Evolutionary conservation across 2,888 invertebrate genomes (phyloP), one percentile per base, ranked within the genome.

Genomic region (Bombylius major): DNA sequence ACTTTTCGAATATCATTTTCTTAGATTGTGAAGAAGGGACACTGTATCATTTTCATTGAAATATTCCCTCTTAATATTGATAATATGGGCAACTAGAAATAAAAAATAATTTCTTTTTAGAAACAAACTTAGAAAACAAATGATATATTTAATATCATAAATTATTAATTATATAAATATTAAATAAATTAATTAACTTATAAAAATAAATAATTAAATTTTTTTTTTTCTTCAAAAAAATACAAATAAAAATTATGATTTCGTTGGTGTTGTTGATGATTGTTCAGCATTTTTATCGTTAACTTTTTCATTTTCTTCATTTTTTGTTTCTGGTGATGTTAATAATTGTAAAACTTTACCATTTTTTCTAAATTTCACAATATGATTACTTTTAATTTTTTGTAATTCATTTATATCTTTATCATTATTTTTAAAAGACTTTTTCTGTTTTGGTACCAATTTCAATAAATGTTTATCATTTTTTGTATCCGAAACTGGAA

Each of bases 341-440:
- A 54, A 45, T 42, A 54, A 39, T 54, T 54, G 54, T 11, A 54
- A 45, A 34, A 34, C 34, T 33, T 45, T 44, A 33, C 54, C 54
- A 34, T 54, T 45, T 23, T 50, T 54, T 13, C 50, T 44, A 44
- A 54, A 54, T 46, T 54, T 54, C 3, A 50, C 49, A 11, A 50
- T 7, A 14, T 54, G 45, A 34, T 50, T 45, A n/a, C 50, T 36
- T 42, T 54, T 42, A 42, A 42, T 54, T 14, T 47, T 47, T 9
- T 23, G 14, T 47, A 31, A 23, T n/a, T 32, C 54, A 32, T 50
- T 39, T 32, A 39, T 48, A 36, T 4, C 4, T 1, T 42, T 8
- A 11, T 42, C 12, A 5, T 11, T 11, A 23, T 23, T 23, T 23
- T 23, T 23, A 23, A 23, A 23, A 23, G 23, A 23, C 23, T 2